phyloP scores from a whole-genome alignment of 2,797 vertebrate species.

The Adelosebastes latens region DNA sequence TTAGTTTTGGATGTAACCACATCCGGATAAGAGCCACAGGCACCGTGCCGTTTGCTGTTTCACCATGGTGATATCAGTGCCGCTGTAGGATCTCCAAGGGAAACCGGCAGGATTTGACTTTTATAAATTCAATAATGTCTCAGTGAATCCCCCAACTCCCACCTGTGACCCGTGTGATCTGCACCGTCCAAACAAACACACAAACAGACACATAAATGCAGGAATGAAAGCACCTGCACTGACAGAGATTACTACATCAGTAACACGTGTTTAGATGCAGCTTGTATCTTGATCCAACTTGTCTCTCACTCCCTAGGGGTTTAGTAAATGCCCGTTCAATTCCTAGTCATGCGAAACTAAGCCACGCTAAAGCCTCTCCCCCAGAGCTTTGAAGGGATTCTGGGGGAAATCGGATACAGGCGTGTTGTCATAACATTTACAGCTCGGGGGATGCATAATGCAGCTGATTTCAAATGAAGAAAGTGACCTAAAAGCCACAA shows the following conservation, averaged over 20 bases:
- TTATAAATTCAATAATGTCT: constrained; percentile 62
- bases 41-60: constrained; percentile 47
- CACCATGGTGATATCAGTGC: constrained; percentile 50
- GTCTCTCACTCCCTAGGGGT: constrained; percentile 47
- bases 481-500: constrained; percentile 42
- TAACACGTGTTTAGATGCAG: constrained; percentile 48
- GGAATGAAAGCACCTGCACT: constrained; percentile 35
- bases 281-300: constrained; percentile 52
- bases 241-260: constrained; percentile 34
- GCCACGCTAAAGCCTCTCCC: constrained; percentile 59
- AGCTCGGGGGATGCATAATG: constrained; percentile 48
- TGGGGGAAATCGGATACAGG: constrained; percentile 67
- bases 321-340: constrained; percentile 65
- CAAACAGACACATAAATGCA: background rate
- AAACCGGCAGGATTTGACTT: constrained; percentile 70
- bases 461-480: constrained; percentile 48
- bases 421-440: constrained; percentile 72
- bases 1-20: constrained; percentile 53
- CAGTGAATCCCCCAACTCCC: constrained; percentile 31
- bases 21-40: constrained; percentile 47
- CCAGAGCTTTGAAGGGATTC: constrained; percentile 66
- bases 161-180: constrained; percentile 34
- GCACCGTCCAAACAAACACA: constrained; percentile 22
- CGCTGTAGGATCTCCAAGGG: constrained; percentile 50
- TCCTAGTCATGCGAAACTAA: constrained; percentile 75